Evolutionary conservation across 1,140 invertebrate genomes (phyloP), one percentile per base, ranked within the genome.

Genomic region (Nylanderia fulva): DNA sequence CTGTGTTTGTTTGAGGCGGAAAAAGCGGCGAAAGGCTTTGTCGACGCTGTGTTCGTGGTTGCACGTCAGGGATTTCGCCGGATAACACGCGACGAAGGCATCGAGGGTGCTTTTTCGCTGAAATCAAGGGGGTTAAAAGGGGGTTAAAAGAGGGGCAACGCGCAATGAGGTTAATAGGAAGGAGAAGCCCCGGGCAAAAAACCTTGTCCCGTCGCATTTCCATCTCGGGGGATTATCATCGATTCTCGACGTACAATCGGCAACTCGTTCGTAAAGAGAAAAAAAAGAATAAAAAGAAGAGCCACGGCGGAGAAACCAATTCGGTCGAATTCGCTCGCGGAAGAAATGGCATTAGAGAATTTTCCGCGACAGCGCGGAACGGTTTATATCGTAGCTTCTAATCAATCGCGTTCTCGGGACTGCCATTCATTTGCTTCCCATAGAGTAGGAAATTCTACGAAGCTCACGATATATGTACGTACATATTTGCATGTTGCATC

Each of bases 141-240:
- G 15, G 11, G 2, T n/a, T n/a, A n/a, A n/a, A n/a, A n/a, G 27
- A 5, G n/a, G 27, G 7, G 58, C 24, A 60, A 15, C 45, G 11
- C 6, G 27, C 74, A 77, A 77, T 48, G 64, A 56, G 33, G 48
- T 69, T 69, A 58, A 71, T 42, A 45, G 52, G 56, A 80, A 56
- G 18, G n/a, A 68, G 61, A n/a, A 79, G 9, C 27, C 8, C 42
- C n/a, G 13, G 15, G 29, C 13, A 39, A 77, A 52, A 33, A 48
- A 66, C 21, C 48, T 56, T 56, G 76, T 54, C 64, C 48, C 15
- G 33, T 8, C 48, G 77, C 48, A 54, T 71, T 80, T 71, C 36
- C 64, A 80, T 80, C 77, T 29, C 77, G 24, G 52, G 36, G 36
- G 52, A 71, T 71, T 71, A 58, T 33, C 24, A 69, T 79, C 63